These are phyloP conservation scores for Rhyzopertha dominica DNA, from an alignment of 1,140 invertebrate species.

Conservation along the genomic window DNA sequence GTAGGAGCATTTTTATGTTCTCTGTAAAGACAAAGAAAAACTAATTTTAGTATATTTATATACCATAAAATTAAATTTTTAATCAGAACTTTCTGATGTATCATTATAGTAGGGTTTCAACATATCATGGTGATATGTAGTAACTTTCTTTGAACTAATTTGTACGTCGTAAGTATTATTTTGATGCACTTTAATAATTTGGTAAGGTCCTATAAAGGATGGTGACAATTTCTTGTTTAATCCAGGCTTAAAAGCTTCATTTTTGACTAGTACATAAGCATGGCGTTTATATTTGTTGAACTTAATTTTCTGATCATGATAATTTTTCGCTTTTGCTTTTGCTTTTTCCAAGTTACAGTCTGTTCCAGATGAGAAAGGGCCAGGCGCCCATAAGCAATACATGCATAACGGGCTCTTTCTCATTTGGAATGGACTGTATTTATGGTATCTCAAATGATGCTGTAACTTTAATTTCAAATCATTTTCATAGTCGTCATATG, in stretches of 20 bases:
- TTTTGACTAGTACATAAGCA: slow-evolving; percentile 21
- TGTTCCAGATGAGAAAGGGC: no score
- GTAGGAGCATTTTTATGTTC: no score
- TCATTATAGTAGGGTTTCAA: slow-evolving; percentile 11
- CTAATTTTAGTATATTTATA: no score
- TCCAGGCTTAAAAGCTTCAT: slow-evolving; percentile 11
- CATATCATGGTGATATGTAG: slow-evolving; percentile 5
- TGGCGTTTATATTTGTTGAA: slow-evolving; percentile 19
- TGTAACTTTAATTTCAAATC: slow-evolving; percentile 28
- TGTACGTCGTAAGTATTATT: slow-evolving; percentile 3
- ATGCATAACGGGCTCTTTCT: no score
- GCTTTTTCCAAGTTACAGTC: slow-evolving; percentile 22
- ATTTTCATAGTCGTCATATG: slow-evolving; percentile 27
- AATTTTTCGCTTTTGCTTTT: slow-evolving; percentile 28
- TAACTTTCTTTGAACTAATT: slow-evolving; percentile 12
- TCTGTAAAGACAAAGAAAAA: no score
- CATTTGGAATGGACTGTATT: no score
- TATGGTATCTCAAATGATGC: slow-evolving; percentile 30
- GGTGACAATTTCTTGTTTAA: slow-evolving; percentile 15
- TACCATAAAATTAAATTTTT: no score
- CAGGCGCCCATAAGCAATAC: no score
- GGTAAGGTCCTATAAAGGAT: slow-evolving; percentile 13
- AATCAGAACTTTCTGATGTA: no score
- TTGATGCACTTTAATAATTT: slow-evolving; percentile 14
- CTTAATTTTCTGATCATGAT: slow-evolving; percentile 26